Percentiles rank a stretch among this genome's conserved stretches.
These are phyloP conservation scores for Centropristis striata DNA, from an alignment of 2,113 vertebrate species.

Conservation along the genomic window DNA sequence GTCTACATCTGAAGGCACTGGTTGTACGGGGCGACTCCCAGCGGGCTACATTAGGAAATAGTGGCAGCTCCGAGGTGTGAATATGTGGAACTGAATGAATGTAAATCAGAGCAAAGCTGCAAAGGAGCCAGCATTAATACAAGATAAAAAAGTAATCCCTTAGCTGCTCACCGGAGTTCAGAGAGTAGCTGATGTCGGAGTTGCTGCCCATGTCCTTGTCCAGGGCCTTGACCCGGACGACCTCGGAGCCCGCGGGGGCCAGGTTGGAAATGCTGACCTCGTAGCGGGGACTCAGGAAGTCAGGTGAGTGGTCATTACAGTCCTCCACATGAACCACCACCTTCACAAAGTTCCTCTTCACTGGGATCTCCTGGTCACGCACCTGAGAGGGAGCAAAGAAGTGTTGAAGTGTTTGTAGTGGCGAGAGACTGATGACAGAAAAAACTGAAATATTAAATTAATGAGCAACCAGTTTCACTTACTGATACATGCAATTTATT, in stretches of 20 bases:
- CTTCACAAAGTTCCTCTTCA: constrained; percentile 94
- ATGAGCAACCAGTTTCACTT: background rate
- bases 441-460: background rate
- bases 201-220: constrained; percentile 92
- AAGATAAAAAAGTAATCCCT: background rate
- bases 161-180: constrained; percentile 90
- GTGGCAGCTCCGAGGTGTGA: background rate
- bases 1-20: background rate
- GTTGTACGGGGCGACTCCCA: background rate
- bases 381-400: constrained; percentile 84
- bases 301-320: constrained; percentile 91
- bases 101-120: constrained; percentile 5
- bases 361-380: constrained; percentile 94
- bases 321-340: constrained; percentile 89
- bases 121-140: constrained; percentile 1
- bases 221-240: constrained; percentile 90
- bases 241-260: constrained; percentile 84
- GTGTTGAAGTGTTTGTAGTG: background rate
- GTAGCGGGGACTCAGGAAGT: constrained; percentile 89
- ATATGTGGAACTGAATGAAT: constrained; percentile 1
- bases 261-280: constrained; percentile 86
- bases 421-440: background rate
- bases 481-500: no score
- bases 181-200: constrained; percentile 90
- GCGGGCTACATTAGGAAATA: background rate